These are phyloP conservation scores for Synchiropus splendidus DNA, from an alignment of 2,113 vertebrate genomes.

Conservation along the genomic window DNA sequence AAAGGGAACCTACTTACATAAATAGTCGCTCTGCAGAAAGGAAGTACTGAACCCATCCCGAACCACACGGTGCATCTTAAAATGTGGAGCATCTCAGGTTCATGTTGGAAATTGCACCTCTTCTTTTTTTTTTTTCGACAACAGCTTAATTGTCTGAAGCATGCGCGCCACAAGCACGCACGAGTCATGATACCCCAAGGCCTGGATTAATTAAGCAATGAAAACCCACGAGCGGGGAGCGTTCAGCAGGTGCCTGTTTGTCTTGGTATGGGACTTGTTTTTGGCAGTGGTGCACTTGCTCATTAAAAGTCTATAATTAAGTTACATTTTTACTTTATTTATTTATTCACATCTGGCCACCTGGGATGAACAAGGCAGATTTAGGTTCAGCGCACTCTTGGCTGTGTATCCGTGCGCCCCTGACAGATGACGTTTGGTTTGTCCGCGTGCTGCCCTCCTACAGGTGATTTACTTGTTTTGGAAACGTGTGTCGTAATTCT, in stretches of 20 bases:
- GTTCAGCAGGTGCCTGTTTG: conserved; percentile 68
- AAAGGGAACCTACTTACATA: too few relatives aligned
- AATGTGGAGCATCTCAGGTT: too few relatives aligned
- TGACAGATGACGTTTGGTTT: too few relatives aligned
- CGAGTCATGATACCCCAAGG: conserved; percentile 71
- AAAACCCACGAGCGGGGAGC: conserved; percentile 63
- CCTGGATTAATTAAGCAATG: conserved; percentile 72
- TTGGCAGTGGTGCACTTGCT: conserved; percentile 59
- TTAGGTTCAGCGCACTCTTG: conserved; percentile 45
- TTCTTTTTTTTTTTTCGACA: conserved; percentile 55
- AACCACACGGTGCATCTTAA: too few relatives aligned
- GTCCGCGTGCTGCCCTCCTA: conserved; percentile 1
- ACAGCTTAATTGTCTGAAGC: conserved; percentile 70
- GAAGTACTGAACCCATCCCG: too few relatives aligned
- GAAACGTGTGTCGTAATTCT: too few relatives aligned
- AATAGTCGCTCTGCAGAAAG: too few relatives aligned
- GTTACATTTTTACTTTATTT: conserved; percentile 60
- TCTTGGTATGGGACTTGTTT: conserved; percentile 63
- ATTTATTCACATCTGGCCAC: conserved; percentile 33
- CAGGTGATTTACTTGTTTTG: conserved; percentile 35
- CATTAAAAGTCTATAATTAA: conserved; percentile 67
- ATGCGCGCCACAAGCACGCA: conserved; percentile 50
- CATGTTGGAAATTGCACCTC: conserved; percentile 56
- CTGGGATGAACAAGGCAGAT: conserved; percentile 29
- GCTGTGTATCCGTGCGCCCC: conserved; percentile 25